phyloP scores from a whole-genome alignment of 2,888 invertebrate genomes.

The Hirtodrosophila cameraria region DNA sequence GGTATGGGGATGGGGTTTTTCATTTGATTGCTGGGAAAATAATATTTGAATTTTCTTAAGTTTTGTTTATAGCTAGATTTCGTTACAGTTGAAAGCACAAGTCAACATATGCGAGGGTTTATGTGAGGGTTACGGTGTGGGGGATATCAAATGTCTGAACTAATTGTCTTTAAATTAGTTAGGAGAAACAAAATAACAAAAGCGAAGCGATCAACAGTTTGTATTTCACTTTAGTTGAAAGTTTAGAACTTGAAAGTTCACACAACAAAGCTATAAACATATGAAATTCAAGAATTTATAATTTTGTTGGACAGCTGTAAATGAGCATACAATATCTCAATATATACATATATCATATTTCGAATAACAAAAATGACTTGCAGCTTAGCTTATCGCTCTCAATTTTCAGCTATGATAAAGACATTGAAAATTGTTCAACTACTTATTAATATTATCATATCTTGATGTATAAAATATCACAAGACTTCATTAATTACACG shows the following conservation, averaged over 20 bases:
- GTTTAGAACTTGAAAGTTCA: slow-evolving; percentile 8
- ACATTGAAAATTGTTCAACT: slow-evolving; percentile 36
- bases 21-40: slow-evolving; percentile 51
- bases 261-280: background rate
- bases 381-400: slow-evolving; percentile 27
- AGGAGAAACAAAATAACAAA: slow-evolving; percentile 4
- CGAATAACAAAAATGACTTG: slow-evolving; percentile 44
- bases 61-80: slow-evolving; percentile 13
- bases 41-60: slow-evolving; percentile 9
- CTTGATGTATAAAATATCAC: slow-evolving; percentile 34
- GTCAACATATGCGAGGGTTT: slow-evolving; percentile 26
- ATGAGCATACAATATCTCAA: slow-evolving; percentile 13
- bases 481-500: slow-evolving; percentile 64
- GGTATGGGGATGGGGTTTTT: slow-evolving; percentile 1
- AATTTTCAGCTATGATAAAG: slow-evolving; percentile 39
- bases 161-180: slow-evolving; percentile 40
- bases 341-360: slow-evolving; percentile 28
- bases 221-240: background rate
- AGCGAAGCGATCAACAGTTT: background rate
- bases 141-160: slow-evolving; percentile 35
- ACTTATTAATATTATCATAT: slow-evolving; percentile 43
- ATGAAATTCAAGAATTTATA: slow-evolving; percentile 11
- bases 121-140: slow-evolving; percentile 13
- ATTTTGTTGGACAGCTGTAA: slow-evolving; percentile 38
- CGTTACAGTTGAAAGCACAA: slow-evolving; percentile 53